Conservation (phyloP, 2,113 vertebrate species). For the Pyrgilauda ruficollis region DNA sequence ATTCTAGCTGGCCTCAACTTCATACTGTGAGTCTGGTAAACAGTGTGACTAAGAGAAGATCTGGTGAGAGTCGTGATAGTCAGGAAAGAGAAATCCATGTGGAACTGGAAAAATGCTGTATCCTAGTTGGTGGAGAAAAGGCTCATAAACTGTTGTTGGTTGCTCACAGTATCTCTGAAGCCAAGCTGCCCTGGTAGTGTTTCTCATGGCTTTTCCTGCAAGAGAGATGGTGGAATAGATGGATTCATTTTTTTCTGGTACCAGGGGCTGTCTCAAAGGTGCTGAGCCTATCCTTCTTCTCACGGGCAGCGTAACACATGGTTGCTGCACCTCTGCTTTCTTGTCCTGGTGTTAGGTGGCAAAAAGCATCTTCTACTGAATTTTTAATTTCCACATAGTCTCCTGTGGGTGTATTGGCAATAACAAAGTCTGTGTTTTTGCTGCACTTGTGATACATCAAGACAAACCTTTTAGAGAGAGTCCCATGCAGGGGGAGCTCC, state of each 20-base stretch:
- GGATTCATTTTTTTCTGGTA: not conserved
- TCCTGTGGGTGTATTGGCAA: constrained; percentile 26
- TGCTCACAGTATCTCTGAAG: not conserved
- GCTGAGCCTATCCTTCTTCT: not conserved
- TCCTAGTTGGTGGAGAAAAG: not conserved
- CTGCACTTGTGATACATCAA: constrained; percentile 25
- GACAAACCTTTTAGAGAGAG: not conserved
- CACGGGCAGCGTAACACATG: not conserved
- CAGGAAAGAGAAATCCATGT: not conserved
- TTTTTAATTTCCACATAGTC: not conserved
- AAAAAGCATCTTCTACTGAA: not conserved
- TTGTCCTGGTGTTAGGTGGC: not conserved
- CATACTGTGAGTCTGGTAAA: not conserved
- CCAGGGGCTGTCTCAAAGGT: constrained; percentile 1
- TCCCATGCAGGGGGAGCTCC: not conserved
- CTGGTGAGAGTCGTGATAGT: not conserved
- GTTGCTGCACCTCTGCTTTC: constrained; percentile 17
- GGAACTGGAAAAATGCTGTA: not conserved
- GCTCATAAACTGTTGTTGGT: not conserved
- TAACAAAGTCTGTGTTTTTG: constrained; percentile 46
- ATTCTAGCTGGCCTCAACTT: not conserved
- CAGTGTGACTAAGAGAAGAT: not conserved
- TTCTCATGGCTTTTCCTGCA: not conserved
- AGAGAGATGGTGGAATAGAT: not conserved
- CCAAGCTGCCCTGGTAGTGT: not conserved